Base-by-base conservation (phyloP, 2,797 vertebrate genomes). In the Schizopygopsis pylzovi region DNA sequence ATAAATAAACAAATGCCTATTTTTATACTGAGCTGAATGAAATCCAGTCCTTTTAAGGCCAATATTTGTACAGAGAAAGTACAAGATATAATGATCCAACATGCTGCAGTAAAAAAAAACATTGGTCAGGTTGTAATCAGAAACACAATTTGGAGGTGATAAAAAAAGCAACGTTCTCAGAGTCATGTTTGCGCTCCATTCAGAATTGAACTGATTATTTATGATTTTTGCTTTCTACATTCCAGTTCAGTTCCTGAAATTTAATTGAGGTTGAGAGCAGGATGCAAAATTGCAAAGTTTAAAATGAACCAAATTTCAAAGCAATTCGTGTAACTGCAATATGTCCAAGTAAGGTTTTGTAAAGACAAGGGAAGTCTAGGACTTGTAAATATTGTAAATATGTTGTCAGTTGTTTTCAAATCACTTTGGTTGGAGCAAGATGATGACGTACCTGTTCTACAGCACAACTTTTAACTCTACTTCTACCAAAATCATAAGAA, bases 51-150 rank as follows among this genome's bases (percentile, higher is more conserved):
- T 85, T 88, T 86, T 83, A 81, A 75, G 67, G 25, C 28, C 41
- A 56, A 49, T 79, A 78, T 84, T 84, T 79, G 41, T 78, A 52
- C 25, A n/a, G 56, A n/a, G 15, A 83, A 65, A 70, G 47, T 39
- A 83, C 67, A 63, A 43, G 68, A 79, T 49, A 70, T 83, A 43
- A 85, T 85, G 39, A 79, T 79, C 52, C 84, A 82, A 37, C 54
- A n/a, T 2, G 72, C 79, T 81, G 82, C 78, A 70, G 41, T 49
- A 84, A 75, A 65, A 70, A 70, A 85, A n/a, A 82, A 25, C 33
- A 56, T 37, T 3, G 22, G 71, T 83, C 43, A 39, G 39, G 76
- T 79, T 79, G 20, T 82, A 82, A 73, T 85, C 82, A 68, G 68
- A 52, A 41, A 65, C 45, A 22, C 28, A 41, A n/a, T 77, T 52